Evolutionary conservation across 2,797 vertebrate genomes (phyloP).

Genomic region (Sebastes flavidus): DNA sequence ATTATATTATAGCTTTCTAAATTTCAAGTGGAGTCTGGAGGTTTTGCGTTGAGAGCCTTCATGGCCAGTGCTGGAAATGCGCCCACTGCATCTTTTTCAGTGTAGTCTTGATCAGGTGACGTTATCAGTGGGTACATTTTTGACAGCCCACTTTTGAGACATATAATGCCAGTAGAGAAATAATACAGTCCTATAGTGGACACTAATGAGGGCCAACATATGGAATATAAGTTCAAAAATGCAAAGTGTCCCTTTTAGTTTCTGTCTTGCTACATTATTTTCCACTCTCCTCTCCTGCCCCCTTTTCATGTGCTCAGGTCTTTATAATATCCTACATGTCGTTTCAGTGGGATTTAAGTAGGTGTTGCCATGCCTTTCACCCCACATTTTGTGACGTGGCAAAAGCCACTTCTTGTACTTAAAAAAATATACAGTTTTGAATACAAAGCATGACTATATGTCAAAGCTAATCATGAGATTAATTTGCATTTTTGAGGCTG

Average conservation of each 20-base stretch:
- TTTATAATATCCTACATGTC: neutral
- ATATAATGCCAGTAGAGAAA: neutral
- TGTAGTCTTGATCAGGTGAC: neutral
- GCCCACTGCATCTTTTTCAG: slow-evolving; percentile 4
- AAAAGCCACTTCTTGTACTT: neutral
- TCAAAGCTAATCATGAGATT: neutral
- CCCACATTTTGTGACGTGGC: neutral
- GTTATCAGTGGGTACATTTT: slow-evolving; percentile 20
- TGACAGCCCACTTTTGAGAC: neutral
- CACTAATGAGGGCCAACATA: neutral
- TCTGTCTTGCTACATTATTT: neutral
- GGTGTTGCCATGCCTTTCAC: neutral
- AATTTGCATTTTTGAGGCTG: neutral
- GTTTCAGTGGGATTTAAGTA: neutral
- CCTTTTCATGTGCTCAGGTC: neutral
- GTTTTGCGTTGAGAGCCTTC: neutral
- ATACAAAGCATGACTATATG: neutral
- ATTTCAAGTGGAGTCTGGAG: slow-evolving; percentile 15
- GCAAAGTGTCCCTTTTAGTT: neutral
- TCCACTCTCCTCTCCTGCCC: neutral
- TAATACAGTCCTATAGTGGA: neutral
- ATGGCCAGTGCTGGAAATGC: neutral
- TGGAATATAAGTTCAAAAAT: neutral
- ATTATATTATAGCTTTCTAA: slow-evolving; percentile 1
- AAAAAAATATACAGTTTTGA: neutral